A percentile compares a stretch with the other conserved stretches of the same genome.
These are phyloP conservation scores for Isoperla grammatica DNA, from an alignment of 2,888 invertebrate species.

Conservation along the genomic window DNA sequence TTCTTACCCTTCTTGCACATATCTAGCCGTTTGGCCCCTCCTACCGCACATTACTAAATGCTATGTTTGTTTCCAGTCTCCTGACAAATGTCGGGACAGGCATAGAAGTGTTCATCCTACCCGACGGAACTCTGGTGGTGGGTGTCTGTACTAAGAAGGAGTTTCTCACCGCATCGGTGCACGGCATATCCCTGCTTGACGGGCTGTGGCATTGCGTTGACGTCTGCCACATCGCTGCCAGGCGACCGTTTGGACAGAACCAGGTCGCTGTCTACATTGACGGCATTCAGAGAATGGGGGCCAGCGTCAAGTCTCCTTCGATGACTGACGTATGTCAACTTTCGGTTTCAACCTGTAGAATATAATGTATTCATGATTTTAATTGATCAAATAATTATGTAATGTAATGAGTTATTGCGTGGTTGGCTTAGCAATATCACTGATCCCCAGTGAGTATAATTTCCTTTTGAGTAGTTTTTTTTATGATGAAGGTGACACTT, in stretches of 20 bases:
- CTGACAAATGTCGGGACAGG: slow-evolving; percentile 49
- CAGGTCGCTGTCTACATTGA: slow-evolving; percentile 55
- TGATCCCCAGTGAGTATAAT: too few species aligned
- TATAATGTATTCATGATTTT: not conserved
- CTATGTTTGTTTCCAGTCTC: slow-evolving; percentile 48
- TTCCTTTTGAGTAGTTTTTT: too few species aligned
- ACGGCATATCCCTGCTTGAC: slow-evolving; percentile 43
- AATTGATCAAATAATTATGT: slow-evolving; percentile 7
- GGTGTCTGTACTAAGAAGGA: slow-evolving; percentile 53
- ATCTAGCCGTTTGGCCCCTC: too few species aligned
- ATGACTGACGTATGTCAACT: slow-evolving; percentile 47
- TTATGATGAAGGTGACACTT: too few species aligned
- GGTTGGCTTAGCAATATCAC: not conserved
- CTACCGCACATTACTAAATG: too few species aligned
- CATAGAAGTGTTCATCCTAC: slow-evolving; percentile 54
- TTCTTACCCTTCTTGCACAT: too few species aligned
- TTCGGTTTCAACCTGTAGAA: not conserved
- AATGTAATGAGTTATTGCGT: slow-evolving; percentile 7
- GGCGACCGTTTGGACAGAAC: slow-evolving; percentile 54
- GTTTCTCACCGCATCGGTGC: slow-evolving; percentile 49
- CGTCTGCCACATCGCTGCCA: slow-evolving; percentile 44
- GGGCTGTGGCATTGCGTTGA: slow-evolving; percentile 55
- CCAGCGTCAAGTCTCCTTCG: slow-evolving; percentile 52
- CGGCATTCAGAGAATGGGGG: slow-evolving; percentile 49
- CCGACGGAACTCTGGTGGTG: slow-evolving; percentile 50